Base-by-base conservation (phyloP, 2,888 invertebrate species). In the Drosophila anomelani region DNA sequence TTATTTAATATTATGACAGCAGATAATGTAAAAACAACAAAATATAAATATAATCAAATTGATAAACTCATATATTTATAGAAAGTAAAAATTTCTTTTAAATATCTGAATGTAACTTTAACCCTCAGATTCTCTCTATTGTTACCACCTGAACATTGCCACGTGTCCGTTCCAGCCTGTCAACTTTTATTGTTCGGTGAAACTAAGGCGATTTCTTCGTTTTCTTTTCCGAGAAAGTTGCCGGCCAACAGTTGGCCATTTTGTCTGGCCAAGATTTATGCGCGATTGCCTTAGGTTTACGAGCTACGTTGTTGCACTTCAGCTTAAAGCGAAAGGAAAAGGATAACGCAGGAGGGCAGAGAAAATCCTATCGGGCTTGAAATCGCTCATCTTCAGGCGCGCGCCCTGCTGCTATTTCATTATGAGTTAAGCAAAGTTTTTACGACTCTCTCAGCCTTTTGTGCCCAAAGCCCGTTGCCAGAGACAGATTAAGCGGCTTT, bases 221-320 rank as follows among this genome's bases (percentile, higher is more conserved):
- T 53, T 17, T 23, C 47, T 13, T 41, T 43, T 20, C 15, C 44
- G 6, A 32, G 51, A 66, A 54, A 67, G 34, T 66, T 34, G 15
- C 32, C 47, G 39, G 69, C 83, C 68, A 81, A 78, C 78, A 78
- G 82, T 85, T 88, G 85, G 82, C 85, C 89, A 85, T 89, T 85
- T 89, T 85, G 88, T 89, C 89, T 78, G 85, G 49, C 26, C 43
- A 51, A 79, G 84, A 85, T 85, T 85, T 85, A 85, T 87, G 87
- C 67, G 76, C 88, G 82, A 79, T 85, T 79, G 72, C 74, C 70
- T 62, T 71, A 74, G 84, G 78, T 87, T 84, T 89, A 85, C 79
- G 89, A 70, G 75, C 64, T 74, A 38, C 51, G 64, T 44, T n/a
- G 67, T 38, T 66, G 26, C 64, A 66, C 67, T 66, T 51, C 20